Evolutionary conservation across 2,888 invertebrate genomes (phyloP), one percentile per base, ranked within the genome.

Genomic region (Sarcophaga carnaria): DNA sequence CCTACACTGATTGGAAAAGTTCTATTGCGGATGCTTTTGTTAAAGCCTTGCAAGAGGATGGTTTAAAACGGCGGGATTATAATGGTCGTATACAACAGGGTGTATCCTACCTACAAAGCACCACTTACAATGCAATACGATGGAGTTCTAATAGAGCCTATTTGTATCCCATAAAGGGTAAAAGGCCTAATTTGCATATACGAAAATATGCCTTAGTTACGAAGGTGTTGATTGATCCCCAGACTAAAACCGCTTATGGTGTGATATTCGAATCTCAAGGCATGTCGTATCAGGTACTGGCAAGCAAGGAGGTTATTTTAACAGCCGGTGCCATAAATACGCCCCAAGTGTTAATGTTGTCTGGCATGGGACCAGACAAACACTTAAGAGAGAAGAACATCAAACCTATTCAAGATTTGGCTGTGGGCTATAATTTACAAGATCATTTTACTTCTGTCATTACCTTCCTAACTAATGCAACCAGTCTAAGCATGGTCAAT

Each of bases 261-360:
- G 95, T 96, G 0, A 92, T 94, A 88, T 95, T 95, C 83, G 92
- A 94, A 0, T 92, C 94, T 62, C 93, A 94, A 78, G 93, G 94
- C 0, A 89, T 93, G 80, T 92, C 91, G 66, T 92, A 92, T 71
- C 92, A 93, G 67, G 95, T 95, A 0, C 91, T 90, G 80, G 96
- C 96, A 0, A 93, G 94, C 66, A 95, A 94, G 89, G 96, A 96
- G 93, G 95, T 97, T 0, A 96, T 97, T 80, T 88, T 97, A 4
- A 95, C 96, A 12, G 97, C 96, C 2, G 97, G 97, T 0, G 95
- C 97, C 0, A 96, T 97, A 82, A 97, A 96, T 89, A 95, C 96
- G 1, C 97, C 98, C 0, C 97, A 98, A 90, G 92, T 98, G 11
- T 94, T 98, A 8, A 96, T 97, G 97, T 92, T 97, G 22, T 96